Base-by-base conservation (phyloP, 2,113 vertebrate species). In the Reinhardtius hippoglossoides region DNA sequence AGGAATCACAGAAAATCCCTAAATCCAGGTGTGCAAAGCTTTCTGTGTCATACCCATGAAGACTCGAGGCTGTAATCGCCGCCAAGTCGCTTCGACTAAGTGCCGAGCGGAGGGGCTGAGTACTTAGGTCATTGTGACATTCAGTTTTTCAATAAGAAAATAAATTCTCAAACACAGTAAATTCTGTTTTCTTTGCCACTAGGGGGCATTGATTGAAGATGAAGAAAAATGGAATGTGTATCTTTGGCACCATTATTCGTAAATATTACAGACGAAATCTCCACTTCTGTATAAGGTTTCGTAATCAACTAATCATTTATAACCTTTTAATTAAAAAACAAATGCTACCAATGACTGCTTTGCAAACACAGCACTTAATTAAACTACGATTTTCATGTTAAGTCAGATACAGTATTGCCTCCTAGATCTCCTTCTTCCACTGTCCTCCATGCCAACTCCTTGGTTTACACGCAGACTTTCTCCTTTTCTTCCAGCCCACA, bases 401-500 rank as follows among this genome's bases (percentile, higher is more conserved):
- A 67, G 58, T 73, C 62, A 58, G 35, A 72, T 27, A 23, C 14
- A 20, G 20, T 46, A 9, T 56, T 26, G 9, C 46, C 5, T n/a
- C 5, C 26, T 9, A 15, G 15, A 84, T 57, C 24, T 44, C 8
- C 46, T 8, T 12, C 46, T 8, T 40, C 9, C 16, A 35, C 35
- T 65, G 46, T 50, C 44, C 12, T 16, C n/a, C 35, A 35, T 37
- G 24, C 50, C 58, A 70, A 23, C 76, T 62, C 21, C 58, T 57
- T 35, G 23, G 26, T 66, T 84, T 54, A 58, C 5, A 52, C 60
- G 1, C 58, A 65, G 26, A 44, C 56, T 59, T 21, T 48, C 20
- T 56, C 4, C 20, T 57, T 7, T 63, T 76, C 13, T 58, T 59
- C 27, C 24, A 65, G n/a, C 60, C 48, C 59, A 54, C 67, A n/a